Base-by-base conservation (phyloP, 2,888 invertebrate genomes). In the Andrena camellia region DNA sequence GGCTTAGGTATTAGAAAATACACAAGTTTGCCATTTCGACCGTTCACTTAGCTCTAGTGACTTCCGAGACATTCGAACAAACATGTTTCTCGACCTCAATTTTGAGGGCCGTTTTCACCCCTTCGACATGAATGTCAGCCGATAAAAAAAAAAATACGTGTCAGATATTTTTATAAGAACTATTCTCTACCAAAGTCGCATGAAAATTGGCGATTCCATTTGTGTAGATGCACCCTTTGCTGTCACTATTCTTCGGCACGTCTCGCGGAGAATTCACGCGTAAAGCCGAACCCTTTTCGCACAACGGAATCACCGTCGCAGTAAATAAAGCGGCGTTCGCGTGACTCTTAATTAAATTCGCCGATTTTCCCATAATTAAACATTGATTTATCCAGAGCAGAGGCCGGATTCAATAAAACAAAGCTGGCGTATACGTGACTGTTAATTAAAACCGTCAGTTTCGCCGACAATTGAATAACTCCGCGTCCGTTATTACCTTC, bases 401-500 rank as follows among this genome's bases (percentile, higher is more conserved):
- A 35, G 3, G 20, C 6, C 20, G 20, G 42, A 60, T 42, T 60
- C 60, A 17, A 59, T 48, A 57, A 70, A 23, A 60, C 59, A 42
- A 60, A 48, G 20, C 60, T 57, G n/a, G 7, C 29, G 20, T 48
- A n/a, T 29, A 10, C 29, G 33, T 60, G 29, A 13, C 59, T 35
- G 60, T 57, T 70, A 70, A 70, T 70, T 70, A 60, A 70, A 70
- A 48, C 42, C 42, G 60, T 59, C 70, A 29, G 42, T 59, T 69
- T 26, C 59, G 42, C n/a, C 29, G 57, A 26, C 26, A 42, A 31
- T 69, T 69, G 42, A 69, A 33, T 57, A 69, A 57, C 59, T 57
- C 35, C 57, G 29, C 57, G 29, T 69, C 59, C 59, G 42, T 59
- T 69, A 26, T 69, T 23, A 42, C 23, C 42, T 17, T 29, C 33